phyloP scores from a whole-genome alignment of 1,140 invertebrate species.

The Pararge aegeria region DNA sequence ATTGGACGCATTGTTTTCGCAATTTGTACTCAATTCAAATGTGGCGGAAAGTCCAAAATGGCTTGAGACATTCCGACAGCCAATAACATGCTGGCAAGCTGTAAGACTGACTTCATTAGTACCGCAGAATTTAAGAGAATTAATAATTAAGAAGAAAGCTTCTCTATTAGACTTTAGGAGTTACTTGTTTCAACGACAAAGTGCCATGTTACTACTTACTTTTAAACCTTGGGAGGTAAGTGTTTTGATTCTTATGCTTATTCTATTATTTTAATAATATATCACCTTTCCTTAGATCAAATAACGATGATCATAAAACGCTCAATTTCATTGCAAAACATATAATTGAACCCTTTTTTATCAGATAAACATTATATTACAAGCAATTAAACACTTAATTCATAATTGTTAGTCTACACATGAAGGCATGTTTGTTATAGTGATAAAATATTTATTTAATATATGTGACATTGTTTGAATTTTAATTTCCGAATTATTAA shows the following conservation, averaged over 20 bases:
- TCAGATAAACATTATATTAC: too few relatives aligned
- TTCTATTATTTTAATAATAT: too few relatives aligned
- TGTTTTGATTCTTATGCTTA: conserved; percentile 23
- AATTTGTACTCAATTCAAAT: conserved; percentile 96
- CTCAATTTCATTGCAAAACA: too few relatives aligned
- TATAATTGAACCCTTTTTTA: too few relatives aligned
- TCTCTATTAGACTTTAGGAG: conserved; percentile 94
- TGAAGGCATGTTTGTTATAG: too few relatives aligned
- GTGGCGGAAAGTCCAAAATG: conserved; percentile 91
- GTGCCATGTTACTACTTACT: conserved; percentile 89
- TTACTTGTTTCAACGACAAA: conserved; percentile 96
- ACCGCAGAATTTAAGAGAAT: conserved; percentile 84
- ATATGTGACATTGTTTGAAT: too few relatives aligned
- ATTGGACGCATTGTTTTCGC: conserved; percentile 97
- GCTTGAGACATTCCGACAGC: conserved; percentile 87
- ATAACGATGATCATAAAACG: too few relatives aligned
- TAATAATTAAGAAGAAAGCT: conserved; percentile 85
- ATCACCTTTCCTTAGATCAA: too few relatives aligned
- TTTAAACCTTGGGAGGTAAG: conserved; percentile 90
- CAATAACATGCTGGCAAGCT: conserved; percentile 91
- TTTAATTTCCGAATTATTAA: too few relatives aligned
- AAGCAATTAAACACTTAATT: too few relatives aligned
- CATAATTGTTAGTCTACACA: too few relatives aligned
- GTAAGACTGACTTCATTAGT: conserved; percentile 86
- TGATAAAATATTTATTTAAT: too few relatives aligned